phyloP scores from a whole-genome alignment of 1,140 invertebrate genomes.

The Dinoponera quadriceps region DNA sequence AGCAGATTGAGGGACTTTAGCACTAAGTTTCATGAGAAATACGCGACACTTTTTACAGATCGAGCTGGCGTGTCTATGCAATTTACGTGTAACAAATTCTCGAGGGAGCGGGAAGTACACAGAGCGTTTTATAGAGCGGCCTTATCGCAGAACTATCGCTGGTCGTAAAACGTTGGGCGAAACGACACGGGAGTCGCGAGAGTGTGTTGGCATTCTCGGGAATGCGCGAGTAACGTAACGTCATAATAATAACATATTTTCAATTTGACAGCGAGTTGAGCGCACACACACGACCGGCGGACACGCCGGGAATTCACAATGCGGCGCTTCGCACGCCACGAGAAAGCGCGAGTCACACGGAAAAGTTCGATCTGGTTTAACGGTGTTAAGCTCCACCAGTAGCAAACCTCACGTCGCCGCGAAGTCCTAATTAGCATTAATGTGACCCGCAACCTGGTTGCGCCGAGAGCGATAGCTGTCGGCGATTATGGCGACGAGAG shows the following conservation, averaged over 20 bases:
- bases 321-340: no score
- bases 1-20: no score
- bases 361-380: constrained; percentile 6
- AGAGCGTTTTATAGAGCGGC: not conserved
- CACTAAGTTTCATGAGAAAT: no score
- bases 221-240: not conserved
- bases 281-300: no score
- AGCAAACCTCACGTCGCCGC: not conserved
- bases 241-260: constrained; percentile 11
- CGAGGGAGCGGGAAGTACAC: not conserved
- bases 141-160: not conserved
- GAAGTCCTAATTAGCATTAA: constrained; percentile 47
- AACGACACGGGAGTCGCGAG: constrained; percentile 1
- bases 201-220: not conserved
- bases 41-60: no score
- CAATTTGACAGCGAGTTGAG: not conserved
- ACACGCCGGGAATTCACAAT: no score
- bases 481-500: not conserved
- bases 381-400: not conserved
- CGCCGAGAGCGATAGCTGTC: not conserved
- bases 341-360: not conserved
- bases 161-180: not conserved
- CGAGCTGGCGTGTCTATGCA: no score
- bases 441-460: not conserved
- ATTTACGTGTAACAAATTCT: not conserved